Conservation (phyloP, 2,797 vertebrate genomes). For the Cygnus olor region DNA sequence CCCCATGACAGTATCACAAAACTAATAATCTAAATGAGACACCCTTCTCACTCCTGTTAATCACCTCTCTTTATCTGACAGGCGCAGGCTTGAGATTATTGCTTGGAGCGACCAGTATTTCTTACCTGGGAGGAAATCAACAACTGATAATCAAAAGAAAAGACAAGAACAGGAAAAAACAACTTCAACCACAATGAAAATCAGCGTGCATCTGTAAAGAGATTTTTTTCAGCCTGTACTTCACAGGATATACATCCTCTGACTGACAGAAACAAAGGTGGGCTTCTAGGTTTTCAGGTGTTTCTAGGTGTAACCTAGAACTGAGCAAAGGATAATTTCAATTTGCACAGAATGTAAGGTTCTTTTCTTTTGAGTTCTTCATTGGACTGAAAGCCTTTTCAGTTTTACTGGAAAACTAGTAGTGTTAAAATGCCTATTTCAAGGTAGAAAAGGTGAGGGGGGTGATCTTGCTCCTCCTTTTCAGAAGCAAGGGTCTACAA, state of each 20-base stretch:
- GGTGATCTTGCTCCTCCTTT: not conserved
- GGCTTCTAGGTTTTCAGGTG: not conserved
- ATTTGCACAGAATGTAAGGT: not conserved
- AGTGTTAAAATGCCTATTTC: not conserved
- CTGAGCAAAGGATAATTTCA: not conserved
- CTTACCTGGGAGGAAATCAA: not conserved
- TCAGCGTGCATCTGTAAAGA: not conserved
- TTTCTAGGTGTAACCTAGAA: not conserved
- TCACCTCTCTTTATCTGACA: constrained; percentile 24
- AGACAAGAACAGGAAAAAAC: not conserved
- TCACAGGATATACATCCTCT: not conserved
- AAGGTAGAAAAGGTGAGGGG: not conserved
- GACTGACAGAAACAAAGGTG: not conserved
- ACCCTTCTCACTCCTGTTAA: not conserved
- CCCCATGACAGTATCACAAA: not conserved
- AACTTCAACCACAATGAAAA: not conserved
- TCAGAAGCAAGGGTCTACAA: not conserved
- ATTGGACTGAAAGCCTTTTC: not conserved
- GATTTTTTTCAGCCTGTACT: not conserved
- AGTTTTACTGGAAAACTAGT: not conserved
- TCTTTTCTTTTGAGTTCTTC: not conserved
- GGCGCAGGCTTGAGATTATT: not conserved
- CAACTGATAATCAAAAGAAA: constrained; percentile 28
- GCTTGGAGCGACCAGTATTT: not conserved
- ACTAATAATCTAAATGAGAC: not conserved